Conservation (phyloP, 2,888 invertebrate genomes). For the Drosophila engyochracea region DNA sequence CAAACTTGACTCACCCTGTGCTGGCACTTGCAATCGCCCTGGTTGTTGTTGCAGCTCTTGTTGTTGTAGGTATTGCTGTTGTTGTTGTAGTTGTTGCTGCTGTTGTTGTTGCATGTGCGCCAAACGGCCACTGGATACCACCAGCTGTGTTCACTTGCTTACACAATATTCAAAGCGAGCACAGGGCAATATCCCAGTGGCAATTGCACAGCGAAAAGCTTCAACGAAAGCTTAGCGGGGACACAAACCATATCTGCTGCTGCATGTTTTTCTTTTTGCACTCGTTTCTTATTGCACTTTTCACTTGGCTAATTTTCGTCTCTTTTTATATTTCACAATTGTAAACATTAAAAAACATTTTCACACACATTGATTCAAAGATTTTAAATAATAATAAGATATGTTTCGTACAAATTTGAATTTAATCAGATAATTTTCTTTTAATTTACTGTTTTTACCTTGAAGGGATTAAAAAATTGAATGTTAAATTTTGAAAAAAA, state of each 20-base stretch:
- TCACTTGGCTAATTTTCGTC: background rate
- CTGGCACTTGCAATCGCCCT: background rate
- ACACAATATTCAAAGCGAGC: slow-evolving; percentile 91
- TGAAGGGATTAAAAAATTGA: background rate
- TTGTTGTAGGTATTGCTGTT: slow-evolving; percentile 3
- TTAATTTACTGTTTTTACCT: background rate
- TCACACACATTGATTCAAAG: background rate
- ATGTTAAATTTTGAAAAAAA: background rate
- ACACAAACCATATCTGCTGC: slow-evolving; percentile 53
- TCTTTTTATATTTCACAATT: slow-evolving; percentile 15
- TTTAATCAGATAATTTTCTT: background rate
- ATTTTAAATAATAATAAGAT: background rate
- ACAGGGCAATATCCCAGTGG: slow-evolving; percentile 99
- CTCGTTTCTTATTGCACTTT: slow-evolving; percentile 12
- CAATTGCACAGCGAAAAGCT: slow-evolving; percentile 85
- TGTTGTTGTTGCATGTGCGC: slow-evolving; percentile 66
- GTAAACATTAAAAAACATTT: background rate
- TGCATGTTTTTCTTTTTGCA: background rate
- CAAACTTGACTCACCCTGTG: slow-evolving; percentile 54
- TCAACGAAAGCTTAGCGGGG: slow-evolving; percentile 57
- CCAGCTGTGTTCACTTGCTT: slow-evolving; percentile 98
- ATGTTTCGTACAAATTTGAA: background rate
- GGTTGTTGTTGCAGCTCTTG: slow-evolving; percentile 4
- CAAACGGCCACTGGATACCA: slow-evolving; percentile 96
- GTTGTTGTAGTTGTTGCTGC: slow-evolving; percentile 20